A percentile compares a stretch with the other conserved stretches of the same genome.
Conservation (phyloP, 2,888 invertebrate species). For the Agriopis leucophaearia region DNA sequence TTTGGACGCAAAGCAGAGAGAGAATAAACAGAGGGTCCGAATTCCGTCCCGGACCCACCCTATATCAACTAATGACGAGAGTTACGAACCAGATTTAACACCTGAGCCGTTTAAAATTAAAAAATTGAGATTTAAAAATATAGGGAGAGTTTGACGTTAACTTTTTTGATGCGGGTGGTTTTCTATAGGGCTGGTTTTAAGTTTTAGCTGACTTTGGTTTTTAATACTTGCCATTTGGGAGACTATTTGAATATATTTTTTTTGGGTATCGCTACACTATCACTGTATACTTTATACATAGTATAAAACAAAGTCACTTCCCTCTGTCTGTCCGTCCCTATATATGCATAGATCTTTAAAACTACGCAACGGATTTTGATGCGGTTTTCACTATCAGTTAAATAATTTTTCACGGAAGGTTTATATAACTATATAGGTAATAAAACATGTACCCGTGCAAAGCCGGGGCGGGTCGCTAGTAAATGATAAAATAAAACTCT, state of each 20-base stretch:
- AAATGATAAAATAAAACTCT: too few species aligned
- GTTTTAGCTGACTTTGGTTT: neutral
- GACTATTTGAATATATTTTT: neutral
- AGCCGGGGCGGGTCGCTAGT: too few species aligned
- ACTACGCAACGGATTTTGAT: too few species aligned
- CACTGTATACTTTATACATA: too few species aligned
- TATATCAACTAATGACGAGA: conserved; percentile 76
- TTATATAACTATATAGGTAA: too few species aligned
- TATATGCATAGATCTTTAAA: too few species aligned
- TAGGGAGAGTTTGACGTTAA: conserved; percentile 32
- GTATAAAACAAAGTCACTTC: too few species aligned
- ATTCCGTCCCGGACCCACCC: conserved; percentile 55
- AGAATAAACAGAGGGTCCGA: conserved; percentile 69
- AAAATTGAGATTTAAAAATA: conserved; percentile 41
- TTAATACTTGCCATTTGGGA: neutral
- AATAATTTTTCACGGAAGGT: too few species aligned
- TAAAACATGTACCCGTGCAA: too few species aligned
- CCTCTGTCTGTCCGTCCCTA: too few species aligned
- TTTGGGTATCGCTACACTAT: too few species aligned
- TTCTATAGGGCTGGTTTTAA: neutral
- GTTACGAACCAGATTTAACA: conserved; percentile 67
- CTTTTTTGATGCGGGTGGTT: conserved; percentile 13
- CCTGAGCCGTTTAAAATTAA: conserved; percentile 66
- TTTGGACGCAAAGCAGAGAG: conserved; percentile 58
- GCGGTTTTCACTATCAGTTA: too few species aligned